Base-by-base conservation (phyloP, 2,888 invertebrate genomes). In the Netelia inedita region DNA sequence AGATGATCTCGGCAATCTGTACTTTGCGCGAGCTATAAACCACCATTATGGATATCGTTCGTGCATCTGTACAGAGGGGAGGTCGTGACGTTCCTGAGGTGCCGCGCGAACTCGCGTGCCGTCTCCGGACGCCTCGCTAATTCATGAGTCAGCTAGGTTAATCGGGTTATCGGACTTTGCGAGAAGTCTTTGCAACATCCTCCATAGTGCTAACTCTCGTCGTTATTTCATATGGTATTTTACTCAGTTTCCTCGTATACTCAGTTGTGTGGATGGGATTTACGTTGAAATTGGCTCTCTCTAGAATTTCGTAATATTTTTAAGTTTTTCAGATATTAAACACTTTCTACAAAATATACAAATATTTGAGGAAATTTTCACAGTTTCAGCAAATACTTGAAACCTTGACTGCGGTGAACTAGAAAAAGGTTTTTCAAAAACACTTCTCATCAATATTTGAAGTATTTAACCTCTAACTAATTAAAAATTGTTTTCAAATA, bases 81-180 rank as follows among this genome's bases (percentile, higher is more conserved):
- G 41, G 10, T 73, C 75, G 76, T 73, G 85, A 84, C 81, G 78
- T 59, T 61, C 66, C n/a, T 65, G 68, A 69, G 66, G 61, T 73
- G 72, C 75, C 79, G 81, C 74, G 75, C 53, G 79, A 78, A 80
- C 86, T 87, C 85, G 83, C 86, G 86, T 85, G 84, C 79, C 85
- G 84, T 84, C 86, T 83, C 80, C 72, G 55, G 65, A 16, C 59
- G 68, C 73, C 85, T 84, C 73, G 83, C 82, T 87, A 85, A 86
- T 86, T 85, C 81, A 66, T 82, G 86, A 86, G 82, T 83, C 86
- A 86, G 85, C 73, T 85, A 82, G 85, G 83, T 86, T 86, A 83
- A 86, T 83, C 83, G 85, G 82, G 83, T 83, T 86, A 86, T 87
- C 85, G 79, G 28, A 76, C 41, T 76, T 43, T 35, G 23, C 66